Evolutionary conservation across 1,140 invertebrate species (phyloP), one percentile per base, ranked within the genome.

Genomic region (Dendroctonus valens): DNA sequence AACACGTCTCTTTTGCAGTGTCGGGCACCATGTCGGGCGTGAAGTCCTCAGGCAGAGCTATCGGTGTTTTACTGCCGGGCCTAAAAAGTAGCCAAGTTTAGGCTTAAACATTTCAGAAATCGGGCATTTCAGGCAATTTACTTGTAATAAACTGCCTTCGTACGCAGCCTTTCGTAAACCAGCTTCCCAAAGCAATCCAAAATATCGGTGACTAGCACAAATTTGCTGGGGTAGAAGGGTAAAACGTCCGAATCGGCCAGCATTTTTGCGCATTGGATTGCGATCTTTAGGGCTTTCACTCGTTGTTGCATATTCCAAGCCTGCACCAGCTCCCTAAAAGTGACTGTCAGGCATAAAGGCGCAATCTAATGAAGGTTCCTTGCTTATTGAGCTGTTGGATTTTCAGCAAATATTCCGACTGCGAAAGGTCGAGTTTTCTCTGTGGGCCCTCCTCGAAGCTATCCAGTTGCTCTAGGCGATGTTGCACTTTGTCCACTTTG

Each of bases 151-250:
- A 60, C 41, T 38, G 91, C 85, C 81, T 97, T 98, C 37, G 84
- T 84, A 75, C 87, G 86, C 38, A 98, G 81, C 73, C 96, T 82
- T 65, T 95, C 88, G 78, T 91, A 97, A 2, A 99, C 94, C 55
- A 98, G 82, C 76, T 89, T 86, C 48, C 96, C 96, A 85, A 99
- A 98, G 74, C 90, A 94, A 77, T 98, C 95, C 52, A 99, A 81
- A 67, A 98, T 94, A 77, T 98, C 96, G 49, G 94, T 97, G 48
- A 98, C 91, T 2, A 98, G 83, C 39, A 97, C 92, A 86, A 96
- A 99, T 84, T 98, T 98, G 80, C 94, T 97, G 0, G 97, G 96
- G 85, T 98, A 99, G 81, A 98, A 98, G 72, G 90, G 89, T 73
- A 96, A 87, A 0, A 92, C 93, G 68, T 86, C 89, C 11, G 91